Conservation (phyloP, 2,797 vertebrate species). For the Austrolebias charrua region DNA sequence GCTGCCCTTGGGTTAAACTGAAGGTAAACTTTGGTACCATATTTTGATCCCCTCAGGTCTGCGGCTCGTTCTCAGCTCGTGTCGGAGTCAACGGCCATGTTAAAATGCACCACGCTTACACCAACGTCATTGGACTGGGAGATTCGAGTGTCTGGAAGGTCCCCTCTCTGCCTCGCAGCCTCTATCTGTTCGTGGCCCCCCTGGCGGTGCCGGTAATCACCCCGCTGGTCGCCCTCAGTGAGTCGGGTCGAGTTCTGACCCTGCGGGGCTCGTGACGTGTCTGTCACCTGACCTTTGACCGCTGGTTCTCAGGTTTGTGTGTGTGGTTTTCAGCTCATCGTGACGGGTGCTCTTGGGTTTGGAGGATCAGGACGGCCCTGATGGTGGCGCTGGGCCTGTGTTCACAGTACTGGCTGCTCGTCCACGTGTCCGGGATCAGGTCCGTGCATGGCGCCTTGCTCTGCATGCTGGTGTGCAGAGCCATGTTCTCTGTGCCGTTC, state of each 20-base stretch:
- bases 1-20: too few species aligned
- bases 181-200: slow-evolving; percentile 91
- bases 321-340: slow-evolving; percentile 77
- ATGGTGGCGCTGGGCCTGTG: slow-evolving; percentile 84
- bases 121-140: slow-evolving; percentile 89
- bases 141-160: slow-evolving; percentile 93
- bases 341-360: slow-evolving; percentile 60
- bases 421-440: slow-evolving; percentile 82
- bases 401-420: slow-evolving; percentile 88
- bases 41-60: slow-evolving; percentile 76
- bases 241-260: slow-evolving; percentile 11
- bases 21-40: too few species aligned
- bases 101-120: slow-evolving; percentile 91
- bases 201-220: slow-evolving; percentile 86
- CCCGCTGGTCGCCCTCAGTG: slow-evolving; percentile 86
- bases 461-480: slow-evolving; percentile 87
- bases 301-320: background rate
- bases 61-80: slow-evolving; percentile 84
- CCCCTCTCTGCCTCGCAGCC: slow-evolving; percentile 82
- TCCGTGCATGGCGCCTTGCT: slow-evolving; percentile 70
- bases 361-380: slow-evolving; percentile 73
- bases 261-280: background rate
- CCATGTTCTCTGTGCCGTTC: slow-evolving; percentile 88
- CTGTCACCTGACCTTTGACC: too few species aligned
- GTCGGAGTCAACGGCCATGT: slow-evolving; percentile 84